Percentiles rank a stretch among this genome's conserved stretches.
phyloP scores from a whole-genome alignment of 2,113 vertebrate species.

The Phylloscopus trochilus region DNA sequence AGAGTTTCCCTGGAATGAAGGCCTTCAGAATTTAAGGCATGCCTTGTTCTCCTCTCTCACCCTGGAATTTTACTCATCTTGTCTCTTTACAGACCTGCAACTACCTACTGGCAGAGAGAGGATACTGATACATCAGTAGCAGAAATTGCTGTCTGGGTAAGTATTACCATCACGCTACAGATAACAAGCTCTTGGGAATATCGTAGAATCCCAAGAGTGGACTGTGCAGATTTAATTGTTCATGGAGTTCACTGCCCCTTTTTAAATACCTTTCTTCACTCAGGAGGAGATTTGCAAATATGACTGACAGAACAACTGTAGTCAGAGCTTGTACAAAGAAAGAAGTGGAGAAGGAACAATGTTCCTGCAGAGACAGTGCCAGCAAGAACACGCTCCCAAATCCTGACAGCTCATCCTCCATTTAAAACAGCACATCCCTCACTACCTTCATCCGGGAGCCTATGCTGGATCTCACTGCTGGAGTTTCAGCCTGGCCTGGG shows the following conservation, averaged over 20 bases:
- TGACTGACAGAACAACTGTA: neutral
- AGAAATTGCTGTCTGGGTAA: neutral
- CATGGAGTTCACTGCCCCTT: neutral
- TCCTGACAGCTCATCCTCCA: neutral
- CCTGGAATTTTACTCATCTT: neutral
- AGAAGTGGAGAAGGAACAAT: neutral
- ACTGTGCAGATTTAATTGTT: neutral
- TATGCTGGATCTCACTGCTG: too few relatives aligned
- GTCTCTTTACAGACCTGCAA: neutral
- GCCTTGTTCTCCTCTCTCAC: neutral
- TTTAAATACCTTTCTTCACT: neutral
- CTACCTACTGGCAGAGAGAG: neutral
- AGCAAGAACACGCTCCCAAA: neutral
- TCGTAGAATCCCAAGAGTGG: neutral
- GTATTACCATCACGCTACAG: neutral
- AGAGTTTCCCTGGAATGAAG: neutral
- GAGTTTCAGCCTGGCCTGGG: neutral
- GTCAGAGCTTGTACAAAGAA: neutral
- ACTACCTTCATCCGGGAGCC: accelerated
- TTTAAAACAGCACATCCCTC: neutral
- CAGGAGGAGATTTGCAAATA: neutral
- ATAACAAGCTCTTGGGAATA: neutral
- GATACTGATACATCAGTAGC: accelerated
- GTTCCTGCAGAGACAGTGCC: neutral
- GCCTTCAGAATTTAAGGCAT: neutral